These are phyloP conservation scores for Charadrius vociferus DNA, from an alignment of 2,113 vertebrate species.

Conservation along the genomic window DNA sequence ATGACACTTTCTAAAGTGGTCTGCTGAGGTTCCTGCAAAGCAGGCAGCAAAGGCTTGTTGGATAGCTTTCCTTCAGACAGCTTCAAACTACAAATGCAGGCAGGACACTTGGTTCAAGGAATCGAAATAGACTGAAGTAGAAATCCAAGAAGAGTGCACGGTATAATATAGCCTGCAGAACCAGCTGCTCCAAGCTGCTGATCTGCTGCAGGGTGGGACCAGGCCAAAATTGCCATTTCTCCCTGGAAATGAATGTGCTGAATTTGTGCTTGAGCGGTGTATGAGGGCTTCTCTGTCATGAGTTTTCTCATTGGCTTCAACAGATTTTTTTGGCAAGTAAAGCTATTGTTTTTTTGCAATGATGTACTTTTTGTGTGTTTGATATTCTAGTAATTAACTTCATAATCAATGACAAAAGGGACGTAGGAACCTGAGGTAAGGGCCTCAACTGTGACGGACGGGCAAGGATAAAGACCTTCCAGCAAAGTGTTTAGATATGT, in stretches of 20 bases:
- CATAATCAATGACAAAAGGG: not conserved
- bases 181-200: not conserved
- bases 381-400: not conserved
- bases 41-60: not conserved
- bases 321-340: not conserved
- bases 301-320: not conserved
- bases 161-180: not conserved
- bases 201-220: not conserved
- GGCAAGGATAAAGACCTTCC: not conserved
- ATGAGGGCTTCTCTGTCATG: not conserved
- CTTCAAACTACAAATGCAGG: not conserved
- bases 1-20: not conserved
- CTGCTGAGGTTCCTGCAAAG: not conserved
- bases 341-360: not conserved
- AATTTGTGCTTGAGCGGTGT: not conserved
- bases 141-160: not conserved
- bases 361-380: not conserved
- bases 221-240: not conserved
- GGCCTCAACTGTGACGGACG: not conserved
- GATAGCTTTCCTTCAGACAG: not conserved
- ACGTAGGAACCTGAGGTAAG: accelerated
- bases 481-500: not conserved
- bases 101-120: not conserved
- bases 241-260: not conserved
- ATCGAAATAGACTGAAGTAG: not conserved